Base-by-base conservation (phyloP, 2,797 vertebrate species). In the Microctenopoma stevenorrisi region DNA sequence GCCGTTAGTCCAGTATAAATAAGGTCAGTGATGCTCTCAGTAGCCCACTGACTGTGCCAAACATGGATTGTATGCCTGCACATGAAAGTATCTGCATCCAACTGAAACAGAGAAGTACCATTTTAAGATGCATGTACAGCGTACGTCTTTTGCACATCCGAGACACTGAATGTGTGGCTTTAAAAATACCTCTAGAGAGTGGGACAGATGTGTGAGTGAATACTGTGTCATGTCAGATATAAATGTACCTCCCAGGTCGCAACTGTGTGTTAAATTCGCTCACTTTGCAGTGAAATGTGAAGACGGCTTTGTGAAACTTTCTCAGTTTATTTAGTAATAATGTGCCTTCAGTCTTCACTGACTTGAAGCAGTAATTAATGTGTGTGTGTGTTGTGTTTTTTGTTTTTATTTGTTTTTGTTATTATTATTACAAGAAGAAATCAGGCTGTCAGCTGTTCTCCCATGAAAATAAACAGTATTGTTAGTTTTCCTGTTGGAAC, bases 271-370 rank as follows among this genome's bases (percentile, higher is more conserved):
- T 49, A 44, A 56, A 44, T 72, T 59, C 59, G 16, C 16, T 5
- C 30, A 64, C 50, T 74, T 72, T 77, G 60, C 49, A 35, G 66
- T 65, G 37, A 56, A 63, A 43, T 11, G 30, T 67, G 65, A 72
- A 42, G 48, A 44, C 59, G 65, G 15, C 65, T 64, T 72, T 67
- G 30, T 67, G 70, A 67, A 80, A 70, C 28, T 77, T 22, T 22
- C 12, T 56, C 25, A 51, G 59, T 74, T 57, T 40, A 51, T 25
- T 83, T 60, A 52, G 69, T 72, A 78, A 77, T 74, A 58, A 83
- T 79, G 86, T 89, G 86, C 84, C 88, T 91, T 81, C 60, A 72
- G 74, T 71, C 78, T 76, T 86, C 58, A 64, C 64, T 80, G 71
- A 75, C 59, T 79, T 77, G 52, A 84, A 90, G 89, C 86, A 90